A percentile compares a stretch with the other conserved stretches of the same genome.
phyloP scores from a whole-genome alignment of 2,113 vertebrate genomes.

The Narcine bancroftii region DNA sequence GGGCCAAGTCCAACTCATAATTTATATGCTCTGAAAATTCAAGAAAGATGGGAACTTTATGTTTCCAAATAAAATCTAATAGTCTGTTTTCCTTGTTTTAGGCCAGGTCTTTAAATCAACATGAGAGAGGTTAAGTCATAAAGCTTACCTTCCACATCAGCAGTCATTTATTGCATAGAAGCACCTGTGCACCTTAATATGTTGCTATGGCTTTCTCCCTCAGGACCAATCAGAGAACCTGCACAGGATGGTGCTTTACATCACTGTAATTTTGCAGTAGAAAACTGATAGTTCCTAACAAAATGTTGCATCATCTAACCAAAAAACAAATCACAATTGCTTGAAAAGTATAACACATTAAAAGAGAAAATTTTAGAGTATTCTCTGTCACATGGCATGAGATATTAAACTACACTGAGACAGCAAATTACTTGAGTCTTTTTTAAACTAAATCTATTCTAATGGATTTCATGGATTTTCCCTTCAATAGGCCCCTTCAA shows the following conservation, averaged over 20 bases:
- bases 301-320: conserved; percentile 44
- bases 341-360: conserved; percentile 39
- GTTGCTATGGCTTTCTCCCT: conserved; percentile 39
- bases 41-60: not conserved
- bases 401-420: not conserved
- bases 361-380: conserved; percentile 5
- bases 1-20: no score
- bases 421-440: not conserved
- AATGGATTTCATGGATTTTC: conserved; percentile 42
- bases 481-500: conserved; percentile 63
- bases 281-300: conserved; percentile 41
- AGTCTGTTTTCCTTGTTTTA: not conserved
- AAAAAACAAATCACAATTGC: conserved; percentile 43
- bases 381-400: not conserved
- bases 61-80: not conserved
- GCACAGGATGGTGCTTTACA: conserved; percentile 34
- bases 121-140: not conserved
- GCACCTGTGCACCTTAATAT: conserved; percentile 29
- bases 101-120: conserved; percentile 21
- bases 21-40: not conserved
- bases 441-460: not conserved
- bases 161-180: conserved; percentile 31
- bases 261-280: conserved; percentile 40
- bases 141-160: conserved; percentile 39
- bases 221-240: conserved; percentile 38